Evolutionary conservation across 2,113 vertebrate species (phyloP).

Genomic region (Isurus oxyrinchus): DNA sequence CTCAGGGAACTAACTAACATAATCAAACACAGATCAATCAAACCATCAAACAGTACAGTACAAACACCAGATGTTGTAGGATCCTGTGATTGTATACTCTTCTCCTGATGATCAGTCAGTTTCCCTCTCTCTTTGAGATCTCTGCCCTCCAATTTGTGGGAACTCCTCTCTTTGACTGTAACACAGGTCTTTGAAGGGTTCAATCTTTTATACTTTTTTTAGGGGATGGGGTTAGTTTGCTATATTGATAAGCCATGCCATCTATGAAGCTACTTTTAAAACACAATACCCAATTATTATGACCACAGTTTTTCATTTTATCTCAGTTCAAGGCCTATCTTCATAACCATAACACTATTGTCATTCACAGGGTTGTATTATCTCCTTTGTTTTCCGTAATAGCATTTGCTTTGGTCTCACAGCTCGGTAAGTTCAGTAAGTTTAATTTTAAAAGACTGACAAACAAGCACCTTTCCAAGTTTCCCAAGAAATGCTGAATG

Average conservation of each 20-base stretch:
- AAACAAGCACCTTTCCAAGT: too few relatives aligned
- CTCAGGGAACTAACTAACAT: too few relatives aligned
- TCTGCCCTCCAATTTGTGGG: not conserved
- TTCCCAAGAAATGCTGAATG: too few relatives aligned
- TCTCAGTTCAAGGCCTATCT: too few relatives aligned
- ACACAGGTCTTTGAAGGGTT: not conserved
- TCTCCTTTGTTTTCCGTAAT: too few relatives aligned
- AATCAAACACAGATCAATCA: too few relatives aligned
- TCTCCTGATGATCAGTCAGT: not conserved
- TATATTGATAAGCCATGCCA: not conserved
- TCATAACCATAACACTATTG: too few relatives aligned
- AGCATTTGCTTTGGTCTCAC: too few relatives aligned
- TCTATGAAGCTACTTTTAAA: not conserved
- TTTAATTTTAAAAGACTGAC: too few relatives aligned
- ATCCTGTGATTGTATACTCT: not conserved
- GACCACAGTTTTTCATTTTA: too few relatives aligned
- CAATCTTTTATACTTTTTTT: not conserved
- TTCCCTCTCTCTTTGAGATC: not conserved
- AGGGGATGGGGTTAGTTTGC: not conserved
- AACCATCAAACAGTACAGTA: not conserved
- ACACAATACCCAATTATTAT: not conserved
- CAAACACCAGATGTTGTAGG: not conserved
- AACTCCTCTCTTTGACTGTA: not conserved
- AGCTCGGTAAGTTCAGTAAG: too few relatives aligned
- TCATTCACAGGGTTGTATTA: too few relatives aligned